Evolutionary conservation across 2,888 invertebrate genomes (phyloP), one percentile per base, ranked within the genome.

Genomic region (Cerastoderma edule): DNA sequence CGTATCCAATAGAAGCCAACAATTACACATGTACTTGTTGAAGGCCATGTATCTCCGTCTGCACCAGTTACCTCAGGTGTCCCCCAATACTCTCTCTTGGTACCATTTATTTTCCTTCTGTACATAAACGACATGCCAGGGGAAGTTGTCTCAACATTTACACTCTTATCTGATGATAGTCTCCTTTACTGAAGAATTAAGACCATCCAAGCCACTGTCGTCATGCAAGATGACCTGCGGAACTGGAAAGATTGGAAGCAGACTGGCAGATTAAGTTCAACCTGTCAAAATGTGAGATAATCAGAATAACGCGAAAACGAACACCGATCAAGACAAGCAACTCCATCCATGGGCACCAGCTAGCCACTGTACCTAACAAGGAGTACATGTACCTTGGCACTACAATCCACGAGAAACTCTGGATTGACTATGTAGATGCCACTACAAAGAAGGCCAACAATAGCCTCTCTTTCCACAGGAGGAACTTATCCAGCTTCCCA

Each of bases 101-200:
- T 72, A 10, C 83, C 78, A 5, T 22, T 75, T 10, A 54, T 84
- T 16, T 85, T 84, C 70, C 39, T 39, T 13, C 39, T 39, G 39
- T 39, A 39, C 39, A 39, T 39, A 13, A 39, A 39, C 39, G 39
- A 39, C 39, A 39, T 39, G 39, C 39, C 39, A 13, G 39, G 39
- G 16, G 16, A 39, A 39, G 39, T 39, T 65, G 81, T 2, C 13
- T 77, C 72, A 8, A 56, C 30, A 35, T 56, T 60, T 2, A 22
- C 70, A 16, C 72, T 83, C 5, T 78, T 80, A 72, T 78, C 84
- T 13, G 83, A 84, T 63, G 81, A 81, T 63, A 68, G 78, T 44
- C 48, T 83, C 13, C 24, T 81, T 4, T 79, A 83, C 48, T 44
- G 73, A n/a, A 50, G 19, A 19, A 67, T 85, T 16, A 70, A 22